Evolutionary conservation across 2,888 invertebrate species (phyloP).

Genomic region (Drosophila aldrichi): DNA sequence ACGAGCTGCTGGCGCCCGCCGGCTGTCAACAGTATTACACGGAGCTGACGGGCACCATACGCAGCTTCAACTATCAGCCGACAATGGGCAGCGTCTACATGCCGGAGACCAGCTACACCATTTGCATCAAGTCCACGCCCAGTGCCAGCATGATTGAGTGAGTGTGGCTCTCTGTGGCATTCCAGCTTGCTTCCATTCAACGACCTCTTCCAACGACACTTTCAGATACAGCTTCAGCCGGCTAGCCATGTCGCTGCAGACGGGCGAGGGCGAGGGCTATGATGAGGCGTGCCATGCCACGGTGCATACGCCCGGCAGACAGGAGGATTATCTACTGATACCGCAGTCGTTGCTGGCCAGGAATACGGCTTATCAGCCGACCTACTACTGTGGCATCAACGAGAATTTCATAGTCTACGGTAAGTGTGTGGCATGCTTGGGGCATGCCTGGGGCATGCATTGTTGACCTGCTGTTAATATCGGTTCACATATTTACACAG

Average conservation of each 20-base stretch:
- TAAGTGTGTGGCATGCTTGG: conserved; percentile 42
- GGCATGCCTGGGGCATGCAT: neutral
- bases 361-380: conserved; percentile 79
- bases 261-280: conserved; percentile 57
- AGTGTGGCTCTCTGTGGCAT: conserved; percentile 26
- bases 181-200: neutral
- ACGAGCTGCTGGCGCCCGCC: conserved; percentile 86
- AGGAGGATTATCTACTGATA: conserved; percentile 87
- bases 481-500: conserved; percentile 2
- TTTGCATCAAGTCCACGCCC: conserved; percentile 87
- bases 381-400: conserved; percentile 83
- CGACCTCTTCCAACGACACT: neutral
- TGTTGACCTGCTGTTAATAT: conserved; percentile 30
- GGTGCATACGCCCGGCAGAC: conserved; percentile 85
- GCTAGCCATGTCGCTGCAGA: conserved; percentile 73
- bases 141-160: conserved; percentile 80
- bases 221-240: conserved; percentile 72
- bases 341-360: conserved; percentile 85
- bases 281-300: conserved; percentile 87
- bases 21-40: conserved; percentile 90
- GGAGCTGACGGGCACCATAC: conserved; percentile 87
- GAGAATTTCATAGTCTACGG: conserved; percentile 67
- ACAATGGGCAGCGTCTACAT: conserved; percentile 86
- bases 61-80: conserved; percentile 88
- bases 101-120: conserved; percentile 87